Conservation (phyloP, 2,888 invertebrate genomes). For the Camponotus fellah region DNA sequence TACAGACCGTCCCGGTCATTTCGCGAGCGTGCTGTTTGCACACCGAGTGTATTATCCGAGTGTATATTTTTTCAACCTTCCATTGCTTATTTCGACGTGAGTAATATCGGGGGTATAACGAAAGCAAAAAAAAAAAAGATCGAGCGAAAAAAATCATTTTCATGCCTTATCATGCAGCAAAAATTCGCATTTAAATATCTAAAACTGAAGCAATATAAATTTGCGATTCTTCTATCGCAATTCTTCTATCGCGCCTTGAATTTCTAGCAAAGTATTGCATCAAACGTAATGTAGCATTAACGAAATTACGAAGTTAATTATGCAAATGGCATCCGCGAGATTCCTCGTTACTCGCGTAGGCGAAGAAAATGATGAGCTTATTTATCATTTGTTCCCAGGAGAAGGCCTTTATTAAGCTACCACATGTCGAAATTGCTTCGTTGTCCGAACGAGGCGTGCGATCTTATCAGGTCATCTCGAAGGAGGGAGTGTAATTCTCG, state of each 20-base stretch:
- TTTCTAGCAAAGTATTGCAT: background rate
- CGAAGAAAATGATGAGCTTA: background rate
- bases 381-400: conserved; percentile 12
- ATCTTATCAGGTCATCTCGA: conserved; percentile 21
- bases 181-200: background rate
- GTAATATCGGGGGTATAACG: background rate
- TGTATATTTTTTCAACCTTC: background rate
- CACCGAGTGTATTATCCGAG: background rate
- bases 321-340: background rate
- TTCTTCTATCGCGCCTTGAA: background rate
- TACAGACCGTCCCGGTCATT: conserved; percentile 15
- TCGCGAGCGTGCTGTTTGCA: background rate
- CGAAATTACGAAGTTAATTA: conserved; percentile 9
- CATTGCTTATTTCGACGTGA: background rate
- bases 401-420: conserved; percentile 11
- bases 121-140: background rate
- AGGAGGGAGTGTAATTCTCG: background rate
- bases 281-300: conserved; percentile 13
- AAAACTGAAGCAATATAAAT: background rate
- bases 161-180: background rate
- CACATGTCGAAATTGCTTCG: conserved; percentile 19
- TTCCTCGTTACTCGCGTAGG: background rate
- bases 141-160: background rate
- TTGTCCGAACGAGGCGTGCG: background rate
- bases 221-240: background rate